Percentiles rank a stretch among this genome's conserved stretches.
Conservation (phyloP, 1,140 invertebrate species). For the Leptoteleia sp. region DNA sequence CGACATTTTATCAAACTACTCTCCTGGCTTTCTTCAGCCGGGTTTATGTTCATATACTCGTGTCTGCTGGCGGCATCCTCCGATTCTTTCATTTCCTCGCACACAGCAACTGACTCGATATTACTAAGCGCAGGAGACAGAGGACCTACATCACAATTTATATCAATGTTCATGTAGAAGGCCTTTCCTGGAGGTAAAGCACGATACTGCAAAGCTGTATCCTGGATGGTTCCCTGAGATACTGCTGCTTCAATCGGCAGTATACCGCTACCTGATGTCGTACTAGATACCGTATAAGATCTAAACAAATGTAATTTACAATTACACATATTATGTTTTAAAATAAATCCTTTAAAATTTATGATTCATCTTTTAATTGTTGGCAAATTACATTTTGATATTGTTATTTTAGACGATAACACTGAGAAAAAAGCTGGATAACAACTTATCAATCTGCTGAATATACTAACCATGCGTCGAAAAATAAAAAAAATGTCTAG, state of each 20-base stretch:
- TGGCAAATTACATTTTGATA: no score
- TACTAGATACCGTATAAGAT: conserved; percentile 73
- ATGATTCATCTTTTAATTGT: no score
- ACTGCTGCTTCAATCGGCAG: conserved; percentile 61
- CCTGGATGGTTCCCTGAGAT: conserved; percentile 44
- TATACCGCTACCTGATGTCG: conserved; percentile 71
- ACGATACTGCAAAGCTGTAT: conserved; percentile 43
- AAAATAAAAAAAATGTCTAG: no score
- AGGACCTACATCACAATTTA: conserved; percentile 71
- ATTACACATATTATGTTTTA: no score
- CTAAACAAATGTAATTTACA: conserved; percentile 52
- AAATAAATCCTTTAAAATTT: no score
- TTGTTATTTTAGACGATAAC: no score
- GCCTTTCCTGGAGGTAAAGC: conserved; percentile 57
- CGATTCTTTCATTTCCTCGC: conserved; percentile 70
- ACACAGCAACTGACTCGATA: conserved; percentile 48
- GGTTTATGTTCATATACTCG: conserved; percentile 86
- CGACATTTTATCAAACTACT: conserved; percentile 39
- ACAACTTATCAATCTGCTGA: no score
- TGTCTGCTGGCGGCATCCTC: conserved; percentile 70
- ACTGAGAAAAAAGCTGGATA: no score
- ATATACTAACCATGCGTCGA: no score
- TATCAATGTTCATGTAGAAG: conserved; percentile 78
- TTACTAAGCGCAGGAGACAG: conserved; percentile 74
- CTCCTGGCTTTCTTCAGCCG: conserved; percentile 73